phyloP scores from a whole-genome alignment of 2,113 vertebrate species.

The Rhadina sibilatrix region DNA sequence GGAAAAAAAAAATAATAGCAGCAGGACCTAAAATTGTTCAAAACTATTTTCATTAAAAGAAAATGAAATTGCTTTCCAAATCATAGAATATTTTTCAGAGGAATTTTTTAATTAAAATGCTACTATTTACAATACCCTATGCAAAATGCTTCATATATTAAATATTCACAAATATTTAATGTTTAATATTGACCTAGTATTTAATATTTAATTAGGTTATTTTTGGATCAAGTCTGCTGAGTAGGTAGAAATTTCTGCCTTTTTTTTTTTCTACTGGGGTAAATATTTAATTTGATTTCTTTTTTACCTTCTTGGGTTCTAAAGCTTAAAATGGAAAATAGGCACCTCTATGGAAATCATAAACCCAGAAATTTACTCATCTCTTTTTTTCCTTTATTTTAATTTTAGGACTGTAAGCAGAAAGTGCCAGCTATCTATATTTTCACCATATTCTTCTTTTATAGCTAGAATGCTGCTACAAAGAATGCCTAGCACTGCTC shows the following conservation, averaged over 20 bases:
- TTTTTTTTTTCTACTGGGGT: background rate
- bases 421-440: background rate
- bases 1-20: background rate
- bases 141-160: background rate
- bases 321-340: background rate
- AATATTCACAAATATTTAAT: background rate
- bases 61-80: background rate
- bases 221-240: background rate
- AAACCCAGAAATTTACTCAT: background rate
- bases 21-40: background rate
- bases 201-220: background rate
- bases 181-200: background rate
- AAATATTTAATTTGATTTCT: background rate
- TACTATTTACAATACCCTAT: background rate
- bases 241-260: background rate
- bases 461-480: background rate
- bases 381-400: background rate
- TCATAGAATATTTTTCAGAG: background rate
- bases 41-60: background rate
- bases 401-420: background rate
- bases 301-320: background rate
- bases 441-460: background rate
- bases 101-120: background rate
- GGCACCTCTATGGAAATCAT: background rate
- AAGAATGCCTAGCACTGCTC: background rate